Base-by-base conservation (phyloP, 2,113 vertebrate genomes). In the Mixornis gularis region DNA sequence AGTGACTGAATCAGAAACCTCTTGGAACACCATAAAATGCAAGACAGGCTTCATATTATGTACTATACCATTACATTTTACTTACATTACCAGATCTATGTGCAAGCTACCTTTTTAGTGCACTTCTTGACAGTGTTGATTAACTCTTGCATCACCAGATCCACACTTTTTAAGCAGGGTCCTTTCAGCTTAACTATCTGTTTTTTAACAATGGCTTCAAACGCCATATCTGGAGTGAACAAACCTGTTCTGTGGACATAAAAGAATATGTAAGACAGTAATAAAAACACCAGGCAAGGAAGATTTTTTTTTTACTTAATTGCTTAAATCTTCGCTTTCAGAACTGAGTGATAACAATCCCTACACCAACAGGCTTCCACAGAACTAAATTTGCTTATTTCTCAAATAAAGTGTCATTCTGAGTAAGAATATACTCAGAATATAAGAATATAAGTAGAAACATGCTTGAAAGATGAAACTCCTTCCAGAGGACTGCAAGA, bases 191-290 rank as follows among this genome's bases (percentile, higher is more conserved):
- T 98, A 27, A 98, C 97, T 36, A 98, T 98, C 79, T 98, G 98
- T 71, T 98, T 98, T 88, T 98, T 98, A 85, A 98, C 98, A 89
- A 98, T 98, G 41, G 98, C 97, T 95, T 98, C 98, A 89, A 98
- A 98, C 0, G 98, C 98, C 97, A 98, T 98, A 81, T 98, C 98
- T 79, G 98, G 98, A 69, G 98, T 98, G 83, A 98, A 98, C 79
- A 98, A 90, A 70, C 98, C 98, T 79, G 98, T 98, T 95, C 98
- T 98, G 95, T 89, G 89, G 79, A 94, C 38, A 91, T 70, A 96
- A 93, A 85, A 78, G 15, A 89, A 58, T 10, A 64, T 2, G 12
- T 95, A 74, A 96, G 69, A 88, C 32, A 71, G 36, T 16, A 84
- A 89, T 48, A 71, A 48, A 93, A 87, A 60, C 25, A 70, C 7